Evolutionary conservation across 2,797 vertebrate species (phyloP).

Genomic region (Betta splendens): DNA sequence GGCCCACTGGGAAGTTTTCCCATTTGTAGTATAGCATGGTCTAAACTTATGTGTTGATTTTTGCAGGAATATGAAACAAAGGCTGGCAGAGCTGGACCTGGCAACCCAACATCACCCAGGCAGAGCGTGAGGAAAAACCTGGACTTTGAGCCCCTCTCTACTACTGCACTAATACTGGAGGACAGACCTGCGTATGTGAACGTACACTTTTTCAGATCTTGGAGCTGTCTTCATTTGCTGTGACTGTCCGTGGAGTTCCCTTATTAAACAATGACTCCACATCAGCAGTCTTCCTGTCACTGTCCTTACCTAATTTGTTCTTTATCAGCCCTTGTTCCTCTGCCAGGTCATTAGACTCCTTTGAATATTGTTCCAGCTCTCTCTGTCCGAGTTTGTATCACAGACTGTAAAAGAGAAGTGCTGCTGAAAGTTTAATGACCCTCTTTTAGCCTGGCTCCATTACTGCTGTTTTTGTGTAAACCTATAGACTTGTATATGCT

Average conservation of each 20-base stretch:
- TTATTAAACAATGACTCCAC: conserved; percentile 14
- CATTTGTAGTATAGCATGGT: neutral
- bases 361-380: conserved; percentile 28
- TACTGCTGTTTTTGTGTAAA: conserved; percentile 6
- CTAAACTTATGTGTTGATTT: neutral
- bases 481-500: neutral
- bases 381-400: neutral
- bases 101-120: conserved; percentile 88
- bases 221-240: neutral
- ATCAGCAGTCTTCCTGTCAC: conserved; percentile 1
- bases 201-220: neutral
- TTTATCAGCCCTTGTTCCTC: conserved; percentile 26
- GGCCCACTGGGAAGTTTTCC: conserved; percentile 3
- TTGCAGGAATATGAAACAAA: conserved; percentile 95
- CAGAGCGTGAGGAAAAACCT: conserved; percentile 93
- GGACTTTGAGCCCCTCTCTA: conserved; percentile 94
- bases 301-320: conserved; percentile 19
- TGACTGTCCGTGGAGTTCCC: conserved; percentile 1
- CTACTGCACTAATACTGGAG: conserved; percentile 94
- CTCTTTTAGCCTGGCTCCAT: conserved; percentile 21
- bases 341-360: conserved; percentile 7
- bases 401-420: conserved; percentile 34
- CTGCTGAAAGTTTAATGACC: conserved; percentile 60
- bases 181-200: conserved; percentile 92
- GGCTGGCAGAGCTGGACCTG: conserved; percentile 82